Evolutionary conservation across 2,797 vertebrate species (phyloP), one percentile per base, ranked within the genome.

Genomic region (Sylvia borin): DNA sequence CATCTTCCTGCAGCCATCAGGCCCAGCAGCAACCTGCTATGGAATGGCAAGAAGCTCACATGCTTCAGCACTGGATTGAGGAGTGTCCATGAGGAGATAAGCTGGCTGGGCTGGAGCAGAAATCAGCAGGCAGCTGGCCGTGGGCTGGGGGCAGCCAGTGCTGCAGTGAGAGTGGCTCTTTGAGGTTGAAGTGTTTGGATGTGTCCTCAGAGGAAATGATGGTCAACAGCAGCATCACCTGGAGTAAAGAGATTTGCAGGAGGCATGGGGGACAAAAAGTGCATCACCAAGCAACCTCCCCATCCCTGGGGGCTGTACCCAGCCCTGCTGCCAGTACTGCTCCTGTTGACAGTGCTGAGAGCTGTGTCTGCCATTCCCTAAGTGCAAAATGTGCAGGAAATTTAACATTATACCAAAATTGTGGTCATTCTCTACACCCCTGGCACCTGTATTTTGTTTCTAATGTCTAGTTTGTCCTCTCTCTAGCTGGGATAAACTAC

Each of bases 381-480:
- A 21, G 29, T 47, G 87, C 72, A 80, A 87, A 95, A 91, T 55
- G 34, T 85, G 68, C 85, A 95, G 95, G 96, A 97, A 96, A 97
- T 95, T 64, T 76, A 94, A 80, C 91, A 71, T 94, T 96, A 93
- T 40, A 84, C 92, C 93, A 91, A 96, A 97, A 97, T 77, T 91
- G 88, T 96, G 95, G 92, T 97, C 86, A 96, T 97, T 98, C 97
- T 87, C 90, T 81, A 93, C 81, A 96, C 90, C 86, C 93, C 70
- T 86, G 87, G 91, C 92, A 97, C 89, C 58, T 86, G 86, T 83
- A 95, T 93, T 95, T 95, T 90, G 34, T 80, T 95, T 90, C 85
- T 97, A 96, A 97, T 91, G 89, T 96, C 96, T 95, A 92, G 84
- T 96, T 97, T 94, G 94, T 91, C 95, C 85, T 95, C 91, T 47